Base-by-base conservation (phyloP, 2,888 invertebrate genomes). In the Ferrisia virgata region DNA sequence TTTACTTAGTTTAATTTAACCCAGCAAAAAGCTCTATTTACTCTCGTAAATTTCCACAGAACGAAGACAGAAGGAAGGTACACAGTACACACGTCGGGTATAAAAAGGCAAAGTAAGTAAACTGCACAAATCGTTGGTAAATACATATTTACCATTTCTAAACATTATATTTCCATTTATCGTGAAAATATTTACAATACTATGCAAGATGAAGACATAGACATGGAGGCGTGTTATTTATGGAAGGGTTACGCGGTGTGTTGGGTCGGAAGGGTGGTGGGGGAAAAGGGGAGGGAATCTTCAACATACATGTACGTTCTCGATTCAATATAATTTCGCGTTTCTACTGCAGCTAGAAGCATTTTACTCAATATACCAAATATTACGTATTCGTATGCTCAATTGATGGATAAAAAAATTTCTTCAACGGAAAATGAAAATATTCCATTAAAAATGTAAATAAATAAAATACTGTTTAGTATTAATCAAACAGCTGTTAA, bases 161-260 rank as follows among this genome's bases (percentile, higher is more conserved):
- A 76, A 76, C 22, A 76, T n/a, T n/a, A n/a, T n/a, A n/a, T 76
- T 76, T 76, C 72, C 72, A 76, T 76, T 76, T 76, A 36, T 76
- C 72, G 72, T 76, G 72, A 76, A 76, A 76, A 76, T 36, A 76
- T 76, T 76, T 76, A 36, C 36, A 2, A 53, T 53, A 13, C 22
- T n/a, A n/a, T 22, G 22, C 8, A 22, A 53, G 47, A 47, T n/a
- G 8, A 22, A 53, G 53, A 53, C 22, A 53, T 2, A 53, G 53
- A 4, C 53, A 22, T 0, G 53, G 18, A 53, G 43, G 43, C n/a
- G n/a, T 6, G 22, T 1, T n/a, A n/a, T n/a, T n/a, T n/a, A n/a
- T n/a, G n/a, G n/a, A n/a, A n/a, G n/a, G n/a, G n/a, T n/a, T n/a
- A n/a, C n/a, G n/a, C n/a, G n/a, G n/a, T n/a, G n/a, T n/a, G n/a